Conservation (phyloP, 2,797 vertebrate genomes). For the Fundulus diaphanus region DNA sequence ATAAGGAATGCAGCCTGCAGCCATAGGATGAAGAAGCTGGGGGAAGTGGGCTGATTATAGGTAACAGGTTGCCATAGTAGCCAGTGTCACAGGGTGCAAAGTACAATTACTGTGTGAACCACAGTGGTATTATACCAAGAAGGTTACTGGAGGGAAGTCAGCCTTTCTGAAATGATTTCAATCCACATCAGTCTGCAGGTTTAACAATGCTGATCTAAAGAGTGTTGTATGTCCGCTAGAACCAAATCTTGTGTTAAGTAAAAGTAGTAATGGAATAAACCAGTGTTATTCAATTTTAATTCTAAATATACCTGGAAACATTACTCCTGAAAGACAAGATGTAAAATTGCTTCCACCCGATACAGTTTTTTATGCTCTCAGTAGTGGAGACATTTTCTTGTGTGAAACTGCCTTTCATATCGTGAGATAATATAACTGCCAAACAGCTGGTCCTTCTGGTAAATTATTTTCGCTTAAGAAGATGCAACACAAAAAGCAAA, state of each 20-base stretch:
- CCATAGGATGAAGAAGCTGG: not conserved
- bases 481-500: not conserved
- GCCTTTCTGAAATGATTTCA: not conserved
- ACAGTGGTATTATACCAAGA: not conserved
- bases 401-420: not conserved
- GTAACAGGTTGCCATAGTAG: constrained; percentile 11
- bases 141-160: not conserved
- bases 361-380: not conserved
- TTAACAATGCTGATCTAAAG: not conserved
- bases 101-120: not conserved
- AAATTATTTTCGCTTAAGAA: not conserved
- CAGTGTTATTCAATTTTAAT: not conserved
- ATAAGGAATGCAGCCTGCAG: not conserved
- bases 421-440: not conserved
- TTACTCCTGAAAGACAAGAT: not conserved
- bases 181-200: not conserved
- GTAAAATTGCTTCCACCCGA: not conserved
- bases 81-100: constrained; percentile 5
- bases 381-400: not conserved
- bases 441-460: not conserved
- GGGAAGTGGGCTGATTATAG: constrained; percentile 3
- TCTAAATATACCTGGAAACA: not conserved
- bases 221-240: not conserved
- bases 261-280: not conserved
- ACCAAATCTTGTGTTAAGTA: not conserved